Evolutionary conservation across 2,888 invertebrate genomes (phyloP), one percentile per base, ranked within the genome.

Genomic region (Ellobium chinense): DNA sequence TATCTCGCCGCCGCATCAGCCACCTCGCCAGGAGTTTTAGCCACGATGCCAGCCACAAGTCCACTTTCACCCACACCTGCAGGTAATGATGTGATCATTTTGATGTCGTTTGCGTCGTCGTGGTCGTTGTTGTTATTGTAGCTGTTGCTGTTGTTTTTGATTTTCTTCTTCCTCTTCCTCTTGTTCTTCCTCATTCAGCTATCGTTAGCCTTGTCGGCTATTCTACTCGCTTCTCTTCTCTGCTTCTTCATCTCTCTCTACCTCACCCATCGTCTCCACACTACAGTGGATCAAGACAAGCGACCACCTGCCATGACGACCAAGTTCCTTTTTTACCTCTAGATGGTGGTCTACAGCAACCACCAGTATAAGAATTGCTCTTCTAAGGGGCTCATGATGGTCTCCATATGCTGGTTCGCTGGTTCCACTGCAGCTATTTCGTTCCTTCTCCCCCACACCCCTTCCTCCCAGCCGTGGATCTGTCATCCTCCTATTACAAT

Each of bases 1-100:
- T 88, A 88, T 80, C 82, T 88, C 77, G 83, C 89, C n/a, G 81
- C 87, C 21, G 85, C 87, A 1, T 82, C 85, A 9, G 84, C 87
- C 4, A 65, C 78, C 1, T 56, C 78, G 14, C 78, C 72, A n/a
- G 73, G 21, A 81, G 85, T 36, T 78, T 84, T 37, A 84, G 85
- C 73, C 39, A 56, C 88, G 21, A 63, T 89, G 37, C 82, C 86
- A 31, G 84, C 87, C 9, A 85, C 88, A 24, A 84, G 88, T 60
- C 88, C 88, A 31, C 87, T 87, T 79, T 88, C 89, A 7, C 87
- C 87, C 18, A 34, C 78, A 27, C 72, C 65, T 37, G 66, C 78
- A 18, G 78, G 78, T 79, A 37, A 72, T 60, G 24, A 21, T 9
- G 0, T 39, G 31, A 68, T 31, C 39, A 62, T 21, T 62, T n/a